Percentiles rank a stretch among this genome's conserved stretches.
Conservation (phyloP, 2,113 vertebrate species). For the Limanda limanda region DNA sequence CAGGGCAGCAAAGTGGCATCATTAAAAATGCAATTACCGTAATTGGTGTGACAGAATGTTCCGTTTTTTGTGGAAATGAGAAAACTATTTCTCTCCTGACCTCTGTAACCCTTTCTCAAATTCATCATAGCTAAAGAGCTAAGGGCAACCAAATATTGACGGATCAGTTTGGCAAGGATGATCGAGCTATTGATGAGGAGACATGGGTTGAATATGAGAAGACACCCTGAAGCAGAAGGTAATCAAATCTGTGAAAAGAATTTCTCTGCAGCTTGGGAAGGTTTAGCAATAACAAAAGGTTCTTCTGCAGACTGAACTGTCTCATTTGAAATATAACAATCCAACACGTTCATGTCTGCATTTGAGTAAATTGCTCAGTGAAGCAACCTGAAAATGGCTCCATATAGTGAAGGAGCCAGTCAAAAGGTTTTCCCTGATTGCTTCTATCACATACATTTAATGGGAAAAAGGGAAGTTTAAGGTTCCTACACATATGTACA, state of each 20-base stretch:
- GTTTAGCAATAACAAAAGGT: not conserved
- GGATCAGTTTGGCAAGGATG: constrained; percentile 35
- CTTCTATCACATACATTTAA: too few relatives aligned
- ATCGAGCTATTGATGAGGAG: constrained; percentile 43
- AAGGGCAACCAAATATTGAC: constrained; percentile 50
- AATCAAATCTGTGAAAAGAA: constrained; percentile 6
- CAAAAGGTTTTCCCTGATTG: too few relatives aligned
- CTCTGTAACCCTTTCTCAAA: constrained; percentile 32
- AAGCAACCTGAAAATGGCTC: not conserved
- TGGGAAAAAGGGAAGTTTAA: too few relatives aligned
- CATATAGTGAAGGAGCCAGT: not conserved
- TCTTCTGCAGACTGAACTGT: too few relatives aligned
- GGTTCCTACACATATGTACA: too few relatives aligned
- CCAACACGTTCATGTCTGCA: not conserved
- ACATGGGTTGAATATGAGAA: constrained; percentile 14
- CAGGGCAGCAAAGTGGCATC: constrained; percentile 25
- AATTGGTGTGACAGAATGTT: constrained; percentile 39
- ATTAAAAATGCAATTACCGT: constrained; percentile 54
- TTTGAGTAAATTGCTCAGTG: not conserved
- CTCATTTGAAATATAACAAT: too few relatives aligned
- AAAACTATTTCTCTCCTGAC: constrained; percentile 27
- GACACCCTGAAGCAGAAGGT: not conserved
- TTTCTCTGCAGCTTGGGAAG: not conserved
- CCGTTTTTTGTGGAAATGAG: constrained; percentile 32
- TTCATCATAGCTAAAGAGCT: constrained; percentile 29